These are phyloP conservation scores for Caenorhabditis drosophilae DNA, from an alignment of 2,888 invertebrate species.

Conservation along the genomic window DNA sequence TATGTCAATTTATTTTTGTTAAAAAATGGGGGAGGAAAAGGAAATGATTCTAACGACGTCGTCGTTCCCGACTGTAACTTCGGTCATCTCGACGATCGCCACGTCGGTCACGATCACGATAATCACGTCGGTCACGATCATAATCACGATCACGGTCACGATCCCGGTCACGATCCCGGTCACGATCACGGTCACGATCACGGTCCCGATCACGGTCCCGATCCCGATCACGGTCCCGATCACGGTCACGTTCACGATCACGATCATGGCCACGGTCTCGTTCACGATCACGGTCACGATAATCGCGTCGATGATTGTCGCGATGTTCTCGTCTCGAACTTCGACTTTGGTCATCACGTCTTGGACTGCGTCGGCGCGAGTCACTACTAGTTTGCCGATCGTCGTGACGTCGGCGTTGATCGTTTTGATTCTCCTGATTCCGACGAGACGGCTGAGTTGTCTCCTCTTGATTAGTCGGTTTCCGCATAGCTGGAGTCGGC, in stretches of 20 bases:
- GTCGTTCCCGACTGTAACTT: slow-evolving; percentile 1
- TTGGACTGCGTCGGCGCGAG: too few species aligned
- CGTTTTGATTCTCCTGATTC: too few species aligned
- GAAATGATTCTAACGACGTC: neutral
- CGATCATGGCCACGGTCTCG: slow-evolving; percentile 1
- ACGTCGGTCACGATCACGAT: slow-evolving; percentile 1
- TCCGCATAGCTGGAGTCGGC: too few species aligned
- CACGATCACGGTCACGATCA: too few species aligned
- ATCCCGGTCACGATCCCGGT: slow-evolving; percentile 7
- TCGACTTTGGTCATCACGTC: too few species aligned
- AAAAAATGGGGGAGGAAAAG: neutral
- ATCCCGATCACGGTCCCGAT: neutral
- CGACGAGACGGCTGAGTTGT: too few species aligned
- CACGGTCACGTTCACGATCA: slow-evolving; percentile 6
- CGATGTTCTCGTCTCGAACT: too few species aligned
- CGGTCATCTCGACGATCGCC: neutral
- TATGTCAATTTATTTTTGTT: slow-evolving; percentile 13
- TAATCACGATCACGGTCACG: slow-evolving; percentile 3
- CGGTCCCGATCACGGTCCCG: slow-evolving; percentile 1
- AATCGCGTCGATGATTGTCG: too few species aligned
- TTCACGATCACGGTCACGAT: slow-evolving; percentile 11
- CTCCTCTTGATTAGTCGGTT: too few species aligned
- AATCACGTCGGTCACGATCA: neutral
- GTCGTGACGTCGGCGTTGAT: too few species aligned
- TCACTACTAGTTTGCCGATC: too few species aligned